A percentile compares a stretch with the other conserved stretches of the same genome.
phyloP scores from a whole-genome alignment of 2,888 invertebrate genomes.

The Sesamia inferens region DNA sequence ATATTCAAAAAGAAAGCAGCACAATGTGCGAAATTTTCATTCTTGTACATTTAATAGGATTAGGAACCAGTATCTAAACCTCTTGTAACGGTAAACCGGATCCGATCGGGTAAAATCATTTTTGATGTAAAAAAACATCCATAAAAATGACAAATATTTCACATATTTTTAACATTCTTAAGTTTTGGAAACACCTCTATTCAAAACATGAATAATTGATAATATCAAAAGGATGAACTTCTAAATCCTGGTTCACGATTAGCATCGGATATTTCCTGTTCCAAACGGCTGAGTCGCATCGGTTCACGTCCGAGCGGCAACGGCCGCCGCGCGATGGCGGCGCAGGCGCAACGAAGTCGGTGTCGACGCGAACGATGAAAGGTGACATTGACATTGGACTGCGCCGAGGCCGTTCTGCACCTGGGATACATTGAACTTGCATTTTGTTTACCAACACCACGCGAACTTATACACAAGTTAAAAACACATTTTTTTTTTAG shows the following conservation, averaged over 20 bases:
- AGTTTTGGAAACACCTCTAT: background rate
- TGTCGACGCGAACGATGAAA: slow-evolving; percentile 71
- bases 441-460: slow-evolving; percentile 75
- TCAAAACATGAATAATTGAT: slow-evolving; percentile 1
- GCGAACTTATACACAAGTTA: slow-evolving; percentile 27
- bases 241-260: slow-evolving; percentile 24
- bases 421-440: slow-evolving; percentile 79
- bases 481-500: slow-evolving; percentile 15
- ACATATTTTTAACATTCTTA: too few relatives aligned
- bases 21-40: slow-evolving; percentile 40
- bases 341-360: slow-evolving; percentile 43
- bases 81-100: slow-evolving; percentile 52
- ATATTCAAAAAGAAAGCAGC: slow-evolving; percentile 59
- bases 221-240: slow-evolving; percentile 7
- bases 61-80: slow-evolving; percentile 38
- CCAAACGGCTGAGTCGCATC: slow-evolving; percentile 20
- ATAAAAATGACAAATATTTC: background rate
- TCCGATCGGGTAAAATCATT: slow-evolving; percentile 29
- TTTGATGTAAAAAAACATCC: slow-evolving; percentile 5
- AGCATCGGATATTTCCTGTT: slow-evolving; percentile 47
- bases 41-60: slow-evolving; percentile 45
- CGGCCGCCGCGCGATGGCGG: slow-evolving; percentile 15
- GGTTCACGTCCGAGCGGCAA: slow-evolving; percentile 11
- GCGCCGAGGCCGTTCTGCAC: slow-evolving; percentile 67
- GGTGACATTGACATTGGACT: slow-evolving; percentile 87